Conservation (phyloP, 1,140 invertebrate genomes). For the Heliconius eleuchia region DNA sequence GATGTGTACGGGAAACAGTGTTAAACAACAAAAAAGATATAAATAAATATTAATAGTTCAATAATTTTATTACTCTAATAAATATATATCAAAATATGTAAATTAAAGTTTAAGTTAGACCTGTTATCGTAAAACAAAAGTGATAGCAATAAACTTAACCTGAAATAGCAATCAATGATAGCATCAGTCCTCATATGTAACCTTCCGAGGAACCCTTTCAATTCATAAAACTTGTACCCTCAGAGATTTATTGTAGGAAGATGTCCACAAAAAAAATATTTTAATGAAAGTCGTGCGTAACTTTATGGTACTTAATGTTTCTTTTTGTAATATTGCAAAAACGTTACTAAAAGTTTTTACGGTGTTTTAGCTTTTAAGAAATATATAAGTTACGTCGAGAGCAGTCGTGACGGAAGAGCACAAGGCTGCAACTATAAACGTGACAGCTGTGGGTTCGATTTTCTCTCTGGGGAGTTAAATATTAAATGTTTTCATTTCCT, state of each 20-base stretch:
- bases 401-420: too few species aligned
- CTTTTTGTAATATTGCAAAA: neutral
- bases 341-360: neutral
- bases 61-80: too few species aligned
- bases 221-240: constrained; percentile 13
- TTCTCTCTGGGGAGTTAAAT: too few species aligned
- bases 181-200: neutral
- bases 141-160: neutral
- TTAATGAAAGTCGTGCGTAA: neutral
- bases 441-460: too few species aligned
- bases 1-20: too few species aligned
- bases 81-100: too few species aligned
- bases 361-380: neutral
- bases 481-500: too few species aligned
- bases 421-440: too few species aligned
- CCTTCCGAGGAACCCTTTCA: constrained; percentile 9
- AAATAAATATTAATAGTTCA: too few species aligned
- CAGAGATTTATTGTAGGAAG: neutral
- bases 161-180: constrained; percentile 12
- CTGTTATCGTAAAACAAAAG: neutral
- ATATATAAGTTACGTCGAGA: neutral
- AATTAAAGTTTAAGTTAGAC: neutral
- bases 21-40: too few species aligned
- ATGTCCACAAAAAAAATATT: neutral
- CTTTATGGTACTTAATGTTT: neutral